A percentile compares a stretch with the other conserved stretches of the same genome.
Evolutionary conservation across 53 echinoderm and acorn worm species (phyloP).

Genomic region (Holothuria leucospilota): DNA sequence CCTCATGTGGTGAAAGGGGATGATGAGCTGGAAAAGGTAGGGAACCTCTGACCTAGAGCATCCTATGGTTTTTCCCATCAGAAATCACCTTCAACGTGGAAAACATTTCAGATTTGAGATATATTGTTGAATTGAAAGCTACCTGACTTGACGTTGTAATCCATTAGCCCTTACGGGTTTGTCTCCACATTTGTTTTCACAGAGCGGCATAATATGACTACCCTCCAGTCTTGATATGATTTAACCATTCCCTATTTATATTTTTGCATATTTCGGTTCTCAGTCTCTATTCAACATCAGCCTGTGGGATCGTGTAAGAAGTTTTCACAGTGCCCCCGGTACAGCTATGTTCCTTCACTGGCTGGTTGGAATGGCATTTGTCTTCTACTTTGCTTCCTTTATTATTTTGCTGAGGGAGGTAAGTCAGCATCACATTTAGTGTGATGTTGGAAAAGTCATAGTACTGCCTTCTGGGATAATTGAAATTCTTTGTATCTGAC

Average conservation of each 20-base stretch:
- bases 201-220: no score
- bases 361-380: slow-evolving; percentile 99
- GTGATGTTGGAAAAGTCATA: not conserved
- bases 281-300: slow-evolving; percentile 94
- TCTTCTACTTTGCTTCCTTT: slow-evolving; percentile 98
- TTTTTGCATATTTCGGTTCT: not conserved
- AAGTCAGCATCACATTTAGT: not conserved
- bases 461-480: not conserved
- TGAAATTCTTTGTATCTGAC: no score
- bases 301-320: slow-evolving; percentile 79
- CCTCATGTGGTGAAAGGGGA: no score
- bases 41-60: no score
- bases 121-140: no score
- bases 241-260: not conserved
- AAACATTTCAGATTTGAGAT: no score
- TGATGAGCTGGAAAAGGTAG: no score
- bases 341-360: slow-evolving; percentile 98
- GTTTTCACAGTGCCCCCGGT: slow-evolving; percentile 96
- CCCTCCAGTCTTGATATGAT: not conserved
- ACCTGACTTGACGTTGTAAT: no score
- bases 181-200: not conserved
- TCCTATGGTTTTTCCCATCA: no score
- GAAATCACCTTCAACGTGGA: no score
- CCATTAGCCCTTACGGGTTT: not conserved
- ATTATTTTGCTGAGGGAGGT: slow-evolving; percentile 97